These are phyloP conservation scores for Episyrphus balteatus DNA, from an alignment of 1,140 invertebrate species.

Conservation along the genomic window DNA sequence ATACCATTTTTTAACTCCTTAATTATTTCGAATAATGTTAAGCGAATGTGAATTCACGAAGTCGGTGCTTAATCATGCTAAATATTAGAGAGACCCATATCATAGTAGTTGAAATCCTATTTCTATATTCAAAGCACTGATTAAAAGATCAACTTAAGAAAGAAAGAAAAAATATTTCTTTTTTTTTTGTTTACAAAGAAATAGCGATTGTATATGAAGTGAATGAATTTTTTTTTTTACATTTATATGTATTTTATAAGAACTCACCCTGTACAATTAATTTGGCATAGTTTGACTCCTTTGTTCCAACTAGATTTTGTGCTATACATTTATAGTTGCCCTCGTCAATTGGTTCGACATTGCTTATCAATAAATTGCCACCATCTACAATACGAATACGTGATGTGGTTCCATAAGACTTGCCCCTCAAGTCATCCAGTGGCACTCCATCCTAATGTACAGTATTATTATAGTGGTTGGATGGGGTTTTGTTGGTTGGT, in stretches of 20 bases:
- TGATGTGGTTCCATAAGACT: conserved; percentile 32
- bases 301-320: conserved; percentile 65
- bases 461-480: too few relatives aligned
- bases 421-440: conserved; percentile 34
- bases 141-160: too few relatives aligned
- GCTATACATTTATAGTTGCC: conserved; percentile 77
- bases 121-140: too few relatives aligned
- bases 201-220: background rate
- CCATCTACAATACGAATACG: conserved; percentile 49
- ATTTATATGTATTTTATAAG: background rate
- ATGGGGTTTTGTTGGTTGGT: too few relatives aligned
- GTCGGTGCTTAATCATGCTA: too few relatives aligned
- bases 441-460: conserved; percentile 26
- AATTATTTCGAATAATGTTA: too few relatives aligned
- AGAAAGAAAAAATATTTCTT: too few relatives aligned
- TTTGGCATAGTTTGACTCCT: conserved; percentile 57
- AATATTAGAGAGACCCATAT: too few relatives aligned
- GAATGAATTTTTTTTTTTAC: background rate
- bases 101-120: too few relatives aligned
- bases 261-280: conserved; percentile 67
- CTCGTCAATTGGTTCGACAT: conserved; percentile 67
- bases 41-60: too few relatives aligned
- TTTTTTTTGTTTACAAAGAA: too few relatives aligned
- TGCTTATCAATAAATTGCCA: conserved; percentile 70
- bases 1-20: too few relatives aligned